phyloP scores from a whole-genome alignment of 2,113 vertebrate genomes.

The Podiceps cristatus region DNA sequence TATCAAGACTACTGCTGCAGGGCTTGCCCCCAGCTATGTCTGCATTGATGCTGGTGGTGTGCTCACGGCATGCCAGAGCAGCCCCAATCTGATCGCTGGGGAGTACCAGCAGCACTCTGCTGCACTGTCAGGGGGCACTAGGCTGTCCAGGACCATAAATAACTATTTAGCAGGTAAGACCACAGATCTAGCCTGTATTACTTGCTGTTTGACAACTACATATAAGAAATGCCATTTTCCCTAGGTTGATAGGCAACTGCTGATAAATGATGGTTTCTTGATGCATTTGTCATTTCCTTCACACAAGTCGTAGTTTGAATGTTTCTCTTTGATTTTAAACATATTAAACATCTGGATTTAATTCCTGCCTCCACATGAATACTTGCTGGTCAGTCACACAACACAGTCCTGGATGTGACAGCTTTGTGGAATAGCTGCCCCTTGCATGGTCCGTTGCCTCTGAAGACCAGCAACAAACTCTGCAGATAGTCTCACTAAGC shows the following conservation, averaged over 20 bases:
- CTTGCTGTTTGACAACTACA: not conserved
- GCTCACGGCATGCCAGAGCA: not conserved
- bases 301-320: not conserved
- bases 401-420: not conserved
- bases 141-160: not conserved
- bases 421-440: not conserved
- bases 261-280: not conserved
- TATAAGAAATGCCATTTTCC: fast-evolving
- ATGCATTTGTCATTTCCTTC: not conserved
- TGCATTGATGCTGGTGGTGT: not conserved
- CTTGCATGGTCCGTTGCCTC: not conserved
- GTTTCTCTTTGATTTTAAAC: not conserved
- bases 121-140: not conserved
- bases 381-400: not conserved
- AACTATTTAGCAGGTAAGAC: not conserved
- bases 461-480: not conserved
- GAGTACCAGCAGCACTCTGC: not conserved
- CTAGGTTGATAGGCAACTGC: not conserved
- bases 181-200: not conserved
- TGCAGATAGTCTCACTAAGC: not conserved
- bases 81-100: not conserved
- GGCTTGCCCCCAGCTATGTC: not conserved
- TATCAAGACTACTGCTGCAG: not conserved
- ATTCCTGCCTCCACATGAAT: not conserved
- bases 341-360: not conserved